Evolutionary conservation across 92 coral and sea anemone species (phyloP).

Genomic region (Nematostella vectensis): DNA sequence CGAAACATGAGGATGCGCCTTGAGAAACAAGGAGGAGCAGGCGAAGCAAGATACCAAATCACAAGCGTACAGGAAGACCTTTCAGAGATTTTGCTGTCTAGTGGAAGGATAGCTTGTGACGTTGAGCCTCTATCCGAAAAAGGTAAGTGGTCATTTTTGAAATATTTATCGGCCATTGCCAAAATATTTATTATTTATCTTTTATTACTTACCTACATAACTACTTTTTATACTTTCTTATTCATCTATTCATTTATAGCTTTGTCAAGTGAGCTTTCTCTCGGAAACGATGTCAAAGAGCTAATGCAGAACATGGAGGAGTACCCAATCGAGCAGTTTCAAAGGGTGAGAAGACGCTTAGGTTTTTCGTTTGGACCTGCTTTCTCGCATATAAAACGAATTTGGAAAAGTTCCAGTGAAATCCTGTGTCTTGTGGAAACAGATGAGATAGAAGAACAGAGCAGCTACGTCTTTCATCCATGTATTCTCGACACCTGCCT

Average conservation of each 20-base stretch:
- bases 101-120: slow-evolving; percentile 31
- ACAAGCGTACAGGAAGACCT: slow-evolving; percentile 17
- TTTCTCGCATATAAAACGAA: slow-evolving; percentile 39
- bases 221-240: too few species aligned
- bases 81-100: slow-evolving; percentile 26
- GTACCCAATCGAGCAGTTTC: slow-evolving; percentile 2
- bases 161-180: too few species aligned
- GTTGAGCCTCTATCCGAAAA: too few species aligned
- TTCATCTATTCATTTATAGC: too few species aligned
- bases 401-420: slow-evolving; percentile 43
- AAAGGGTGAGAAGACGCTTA: not conserved
- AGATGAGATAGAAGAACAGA: slow-evolving; percentile 4
- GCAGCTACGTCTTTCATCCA: slow-evolving; percentile 49
- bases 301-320: slow-evolving; percentile 2
- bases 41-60: slow-evolving; percentile 18
- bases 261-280: too few species aligned
- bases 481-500: slow-evolving; percentile 55
- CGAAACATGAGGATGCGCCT: slow-evolving; percentile 19
- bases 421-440: slow-evolving; percentile 10
- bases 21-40: slow-evolving; percentile 4
- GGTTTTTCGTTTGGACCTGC: slow-evolving; percentile 61
- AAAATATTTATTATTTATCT: too few species aligned
- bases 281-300: not conserved
- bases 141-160: too few species aligned
- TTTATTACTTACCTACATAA: too few species aligned